Percentiles rank a stretch among this genome's conserved stretches.
These are phyloP conservation scores for Drosophila eohydei DNA, from an alignment of 2,888 invertebrate genomes.

Conservation along the genomic window DNA sequence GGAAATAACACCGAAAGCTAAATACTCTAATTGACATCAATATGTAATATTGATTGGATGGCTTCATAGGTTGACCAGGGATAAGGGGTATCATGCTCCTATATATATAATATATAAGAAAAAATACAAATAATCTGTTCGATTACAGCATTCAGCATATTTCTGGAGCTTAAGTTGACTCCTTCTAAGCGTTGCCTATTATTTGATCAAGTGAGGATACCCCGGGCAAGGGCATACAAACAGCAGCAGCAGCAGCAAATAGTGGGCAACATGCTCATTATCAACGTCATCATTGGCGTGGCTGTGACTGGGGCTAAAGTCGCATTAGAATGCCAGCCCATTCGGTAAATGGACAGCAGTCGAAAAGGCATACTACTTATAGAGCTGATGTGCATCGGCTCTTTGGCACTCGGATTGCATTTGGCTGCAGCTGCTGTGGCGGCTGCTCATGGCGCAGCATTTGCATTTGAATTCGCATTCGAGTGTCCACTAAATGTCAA, in stretches of 20 bases:
- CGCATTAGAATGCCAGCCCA: slow-evolving; percentile 73
- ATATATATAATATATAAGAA: not conserved
- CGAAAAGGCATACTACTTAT: slow-evolving; percentile 71
- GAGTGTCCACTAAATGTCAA: slow-evolving; percentile 84
- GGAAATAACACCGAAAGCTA: not conserved
- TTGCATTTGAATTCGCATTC: slow-evolving; percentile 60
- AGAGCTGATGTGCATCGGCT: slow-evolving; percentile 67
- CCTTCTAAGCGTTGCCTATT: no score
- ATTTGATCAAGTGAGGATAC: not conserved
- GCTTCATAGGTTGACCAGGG: not conserved
- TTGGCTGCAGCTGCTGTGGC: slow-evolving; percentile 16
- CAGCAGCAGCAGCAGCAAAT: slow-evolving; percentile 23
- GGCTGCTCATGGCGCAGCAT: slow-evolving; percentile 47
- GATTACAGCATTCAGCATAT: not conserved
- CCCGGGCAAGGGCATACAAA: not conserved
- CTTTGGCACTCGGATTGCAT: slow-evolving; percentile 54
- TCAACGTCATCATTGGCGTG: slow-evolving; percentile 71
- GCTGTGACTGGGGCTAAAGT: slow-evolving; percentile 45
- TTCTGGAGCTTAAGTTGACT: not conserved
- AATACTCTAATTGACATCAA: not conserved
- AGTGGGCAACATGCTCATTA: slow-evolving; percentile 75
- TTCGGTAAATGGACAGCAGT: slow-evolving; percentile 61
- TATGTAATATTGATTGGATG: not conserved
- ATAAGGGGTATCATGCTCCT: not conserved
- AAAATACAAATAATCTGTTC: not conserved